Percentiles rank a stretch among this genome's conserved stretches.
phyloP scores from a whole-genome alignment of 2,797 vertebrate species.

The Phylloscopus collybita region DNA sequence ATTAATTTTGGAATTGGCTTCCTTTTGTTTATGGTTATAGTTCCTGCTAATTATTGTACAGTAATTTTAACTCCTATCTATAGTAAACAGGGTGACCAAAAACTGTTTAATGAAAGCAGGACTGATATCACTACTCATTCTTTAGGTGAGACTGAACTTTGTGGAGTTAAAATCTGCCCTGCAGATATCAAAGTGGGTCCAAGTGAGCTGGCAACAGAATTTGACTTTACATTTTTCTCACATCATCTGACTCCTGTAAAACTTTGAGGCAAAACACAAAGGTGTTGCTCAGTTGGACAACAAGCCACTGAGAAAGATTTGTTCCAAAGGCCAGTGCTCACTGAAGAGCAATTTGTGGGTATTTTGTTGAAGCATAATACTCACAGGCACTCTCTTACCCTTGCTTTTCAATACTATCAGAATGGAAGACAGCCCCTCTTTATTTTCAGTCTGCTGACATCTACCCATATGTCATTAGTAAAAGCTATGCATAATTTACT shows the following conservation, averaged over 20 bases:
- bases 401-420: not conserved
- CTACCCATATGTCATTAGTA: constrained; percentile 6
- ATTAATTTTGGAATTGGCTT: not conserved
- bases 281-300: constrained; percentile 23
- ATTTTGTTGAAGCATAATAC: not conserved
- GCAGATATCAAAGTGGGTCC: not conserved
- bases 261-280: constrained; percentile 40
- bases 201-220: not conserved
- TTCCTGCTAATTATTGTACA: not conserved
- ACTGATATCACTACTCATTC: not conserved
- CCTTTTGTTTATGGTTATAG: not conserved
- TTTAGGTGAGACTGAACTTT: not conserved
- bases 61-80: not conserved
- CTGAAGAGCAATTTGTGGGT: not conserved
- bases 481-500: not conserved
- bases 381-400: not conserved
- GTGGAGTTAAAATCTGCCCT: not conserved
- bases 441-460: constrained; percentile 11
- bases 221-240: constrained; percentile 17
- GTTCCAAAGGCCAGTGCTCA: not conserved
- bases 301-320: not conserved
- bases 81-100: not conserved
- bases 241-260: not conserved
- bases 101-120: not conserved
- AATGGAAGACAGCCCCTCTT: not conserved